Evolutionary conservation across 2,888 invertebrate species (phyloP), one percentile per base, ranked within the genome.

Genomic region (Andrena bucephala): DNA sequence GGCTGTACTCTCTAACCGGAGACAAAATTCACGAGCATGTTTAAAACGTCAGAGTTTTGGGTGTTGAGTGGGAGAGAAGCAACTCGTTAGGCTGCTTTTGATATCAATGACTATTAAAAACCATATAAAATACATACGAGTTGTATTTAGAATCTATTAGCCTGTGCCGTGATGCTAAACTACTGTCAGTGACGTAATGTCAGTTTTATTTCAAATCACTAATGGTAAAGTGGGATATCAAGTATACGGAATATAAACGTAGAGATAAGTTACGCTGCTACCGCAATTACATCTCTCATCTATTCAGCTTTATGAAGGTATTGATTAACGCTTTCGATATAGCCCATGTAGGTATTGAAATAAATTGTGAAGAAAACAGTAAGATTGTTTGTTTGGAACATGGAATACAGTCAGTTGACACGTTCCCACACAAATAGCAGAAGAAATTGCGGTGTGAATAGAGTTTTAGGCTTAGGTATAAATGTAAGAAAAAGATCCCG

Each of bases 401-500:
- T 72, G 16, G 33, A 36, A 20, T 42, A 71, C 60, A 63, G 71
- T 77, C 57, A 59, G 59, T 36, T 59, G 42, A 36, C 66, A 27
- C 24, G 33, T 20, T 75, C 59, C 62, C 3, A 16, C 13, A 59
- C 66, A 6, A 60, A 59, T 62, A 29, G 66, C 59, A 65, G 42
- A 29, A 31, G 52, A 60, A 68, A 42, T 70, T 70, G 57, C 67
- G 62, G 80, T 85, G 85, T 87, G 83, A 72, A 81, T 77, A 57
- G 42, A 66, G 74, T 85, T 63, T 83, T 81, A 77, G 36, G 31
- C 16, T 42, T 48, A 67, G 31, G n/a, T 16, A 36, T 76, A 70
- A 67, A 77, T 57, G 72, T 62, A 74, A 76, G 81, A 81, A 78
- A 81, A 81, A 79, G 84, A 80, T 50, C 48, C 31, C 16, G 29